Percentiles rank a stretch among this genome's conserved stretches.
Conservation (phyloP, 2,113 vertebrate genomes). For the Alosa alosa region DNA sequence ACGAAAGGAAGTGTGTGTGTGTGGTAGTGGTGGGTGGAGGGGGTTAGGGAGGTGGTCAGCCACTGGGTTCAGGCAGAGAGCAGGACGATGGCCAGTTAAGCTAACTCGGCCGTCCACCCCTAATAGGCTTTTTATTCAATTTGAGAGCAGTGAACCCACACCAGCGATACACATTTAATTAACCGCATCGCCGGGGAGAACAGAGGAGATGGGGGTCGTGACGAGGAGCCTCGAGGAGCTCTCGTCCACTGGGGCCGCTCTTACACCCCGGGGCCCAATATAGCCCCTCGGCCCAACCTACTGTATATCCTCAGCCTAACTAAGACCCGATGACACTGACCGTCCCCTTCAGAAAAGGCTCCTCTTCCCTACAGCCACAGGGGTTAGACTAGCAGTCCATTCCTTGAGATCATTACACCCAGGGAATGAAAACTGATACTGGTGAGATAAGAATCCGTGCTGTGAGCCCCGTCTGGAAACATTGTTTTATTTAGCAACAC, state of each 20-base stretch:
- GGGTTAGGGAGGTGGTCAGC: constrained; percentile 54
- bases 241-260: neutral
- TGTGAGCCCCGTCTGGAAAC: neutral
- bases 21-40: neutral
- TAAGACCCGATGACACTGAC: neutral
- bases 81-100: constrained; percentile 48
- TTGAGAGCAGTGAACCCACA: constrained; percentile 56
- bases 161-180: constrained; percentile 46
- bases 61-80: constrained; percentile 43
- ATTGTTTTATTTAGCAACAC: constrained; percentile 18
- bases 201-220: constrained; percentile 9
- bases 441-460: constrained; percentile 1
- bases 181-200: constrained; percentile 23
- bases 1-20: constrained; percentile 26
- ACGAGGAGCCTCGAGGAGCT: neutral
- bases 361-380: neutral
- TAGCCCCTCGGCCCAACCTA: neutral
- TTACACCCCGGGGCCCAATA: neutral
- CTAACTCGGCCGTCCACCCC: constrained; percentile 48
- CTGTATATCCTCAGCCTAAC: neutral
- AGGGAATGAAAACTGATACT: neutral
- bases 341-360: neutral
- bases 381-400: neutral
- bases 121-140: constrained; percentile 58
- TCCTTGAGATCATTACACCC: neutral